A percentile compares a stretch with the other conserved stretches of the same genome.
phyloP scores from a whole-genome alignment of 1,140 invertebrate genomes.

The Tribolium madens region DNA sequence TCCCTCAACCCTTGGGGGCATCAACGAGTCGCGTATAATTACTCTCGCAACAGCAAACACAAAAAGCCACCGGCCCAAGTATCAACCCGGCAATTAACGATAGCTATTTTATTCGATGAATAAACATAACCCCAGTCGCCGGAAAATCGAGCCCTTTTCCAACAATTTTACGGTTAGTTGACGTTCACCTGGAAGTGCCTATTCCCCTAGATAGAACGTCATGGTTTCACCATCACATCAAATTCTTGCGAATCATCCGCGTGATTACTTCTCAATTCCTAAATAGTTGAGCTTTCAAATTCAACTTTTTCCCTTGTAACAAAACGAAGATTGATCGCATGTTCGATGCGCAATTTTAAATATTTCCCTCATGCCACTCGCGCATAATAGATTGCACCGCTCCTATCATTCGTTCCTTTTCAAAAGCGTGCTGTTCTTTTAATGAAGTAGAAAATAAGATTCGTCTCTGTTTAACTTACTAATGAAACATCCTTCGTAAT shows the following conservation, averaged over 20 bases:
- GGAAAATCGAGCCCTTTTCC: background rate
- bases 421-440: background rate
- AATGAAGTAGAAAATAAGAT: constrained; percentile 33
- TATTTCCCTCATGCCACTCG: constrained; percentile 4
- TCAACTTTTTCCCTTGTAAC: constrained; percentile 5
- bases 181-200: constrained; percentile 16
- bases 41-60: constrained; percentile 9
- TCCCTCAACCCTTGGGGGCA: background rate
- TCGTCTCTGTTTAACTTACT: constrained; percentile 19
- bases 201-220: background rate
- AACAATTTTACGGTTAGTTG: constrained; percentile 26
- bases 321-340: constrained; percentile 34
- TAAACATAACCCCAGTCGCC: background rate
- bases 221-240: constrained; percentile 14
- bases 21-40: constrained; percentile 18
- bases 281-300: constrained; percentile 14
- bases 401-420: background rate
- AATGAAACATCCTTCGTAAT: constrained; percentile 8
- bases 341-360: constrained; percentile 31
- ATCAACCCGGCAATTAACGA: background rate
- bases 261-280: constrained; percentile 23
- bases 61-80: constrained; percentile 3
- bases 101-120: constrained; percentile 12
- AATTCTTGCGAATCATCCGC: constrained; percentile 25
- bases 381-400: constrained; percentile 29